Evolutionary conservation across 1,140 invertebrate species (phyloP), one percentile per base, ranked within the genome.

Genomic region (Aphidius ervi): DNA sequence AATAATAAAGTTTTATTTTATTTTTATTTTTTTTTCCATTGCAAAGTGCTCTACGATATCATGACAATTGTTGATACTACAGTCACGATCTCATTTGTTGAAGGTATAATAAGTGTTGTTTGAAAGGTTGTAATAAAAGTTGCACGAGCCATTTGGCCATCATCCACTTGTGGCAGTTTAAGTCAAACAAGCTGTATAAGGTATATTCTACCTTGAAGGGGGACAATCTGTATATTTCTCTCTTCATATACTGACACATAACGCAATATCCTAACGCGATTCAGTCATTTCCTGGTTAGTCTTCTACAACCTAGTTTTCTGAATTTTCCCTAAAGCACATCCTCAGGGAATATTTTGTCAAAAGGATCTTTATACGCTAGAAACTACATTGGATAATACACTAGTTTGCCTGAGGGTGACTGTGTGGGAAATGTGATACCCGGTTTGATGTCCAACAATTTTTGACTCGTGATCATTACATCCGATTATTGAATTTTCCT

Each of bases 281-380:
- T 78, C 73, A 70, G 75, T 77, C 69, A 80, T 80, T 80, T 79
- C 77, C 76, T 79, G 72, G 72, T 77, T 52, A 72, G 70, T 71
- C 73, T 67, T 73, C 71, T 71, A 77, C 70, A 61, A 52, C 39
- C 52, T 40, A 54, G 39, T 40, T n/a, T 40, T 41, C 42, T 54
- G 2, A 49, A 54, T 42, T 65, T 52, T 70, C 75, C 75, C 72
- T 70, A 70, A 74, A 74, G 68, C 69, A 67, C 61, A 63, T 80
- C 78, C 71, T 75, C 67, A 60, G 77, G 73, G 77, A 80, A 68
- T 70, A 77, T 78, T 80, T 78, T 78, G 77, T 80, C 78, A 80
- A 80, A 31, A 80, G 77, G 76, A 79, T 79, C 77, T 78, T 77
- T 79, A 80, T 79, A 75, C n/a, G n/a, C 76, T 67, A 73, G 68